phyloP scores from a whole-genome alignment of 2,113 vertebrate genomes.

The Psilopogon haemacephalus region DNA sequence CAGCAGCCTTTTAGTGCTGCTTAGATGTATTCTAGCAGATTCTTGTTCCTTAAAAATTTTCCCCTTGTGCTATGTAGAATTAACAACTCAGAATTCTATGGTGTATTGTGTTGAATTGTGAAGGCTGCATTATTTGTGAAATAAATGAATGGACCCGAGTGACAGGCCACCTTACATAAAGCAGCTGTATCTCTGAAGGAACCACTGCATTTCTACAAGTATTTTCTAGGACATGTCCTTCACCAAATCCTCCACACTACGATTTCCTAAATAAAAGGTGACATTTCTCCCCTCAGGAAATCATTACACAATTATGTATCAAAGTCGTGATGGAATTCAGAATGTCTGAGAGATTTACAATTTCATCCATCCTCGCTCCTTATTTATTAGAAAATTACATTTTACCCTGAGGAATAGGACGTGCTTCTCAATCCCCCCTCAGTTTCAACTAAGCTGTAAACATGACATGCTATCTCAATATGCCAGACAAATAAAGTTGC shows the following conservation, averaged over 20 bases:
- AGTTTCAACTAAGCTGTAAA: not conserved
- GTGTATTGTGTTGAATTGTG: not conserved
- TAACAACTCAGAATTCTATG: not conserved
- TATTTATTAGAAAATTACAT: not conserved
- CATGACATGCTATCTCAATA: not conserved
- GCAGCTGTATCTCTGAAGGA: not conserved
- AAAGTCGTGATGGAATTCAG: not conserved
- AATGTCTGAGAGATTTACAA: not conserved
- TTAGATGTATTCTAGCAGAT: not conserved
- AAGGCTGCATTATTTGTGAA: not conserved
- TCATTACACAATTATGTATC: not conserved
- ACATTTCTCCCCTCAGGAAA: not conserved
- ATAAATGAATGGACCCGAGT: not conserved
- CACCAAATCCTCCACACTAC: not conserved
- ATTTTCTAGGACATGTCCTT: not conserved
- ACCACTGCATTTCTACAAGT: not conserved
- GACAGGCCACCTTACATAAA: not conserved
- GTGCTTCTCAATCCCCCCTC: not conserved
- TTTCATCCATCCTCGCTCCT: not conserved
- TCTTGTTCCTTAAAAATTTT: not conserved
- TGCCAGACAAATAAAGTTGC: not conserved
- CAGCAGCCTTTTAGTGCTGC: not conserved
- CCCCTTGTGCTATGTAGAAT: not conserved
- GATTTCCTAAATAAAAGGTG: not conserved
- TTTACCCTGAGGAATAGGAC: not conserved